Conservation (phyloP, 2,113 vertebrate species). For the Neopipo cinnamomea region DNA sequence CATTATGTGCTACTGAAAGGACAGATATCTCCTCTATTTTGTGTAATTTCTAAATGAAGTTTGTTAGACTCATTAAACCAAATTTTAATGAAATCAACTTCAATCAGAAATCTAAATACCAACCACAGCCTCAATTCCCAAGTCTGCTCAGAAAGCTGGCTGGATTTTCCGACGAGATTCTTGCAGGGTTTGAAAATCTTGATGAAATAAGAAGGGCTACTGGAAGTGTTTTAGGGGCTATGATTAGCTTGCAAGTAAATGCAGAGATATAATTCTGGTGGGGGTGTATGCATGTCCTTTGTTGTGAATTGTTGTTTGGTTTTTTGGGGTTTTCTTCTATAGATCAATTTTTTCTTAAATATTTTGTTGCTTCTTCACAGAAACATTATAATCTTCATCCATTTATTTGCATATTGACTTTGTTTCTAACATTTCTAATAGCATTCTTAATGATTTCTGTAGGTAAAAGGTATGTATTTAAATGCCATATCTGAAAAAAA, state of each 20-base stretch:
- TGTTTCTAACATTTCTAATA: not conserved
- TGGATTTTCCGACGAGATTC: not conserved
- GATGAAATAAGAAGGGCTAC: not conserved
- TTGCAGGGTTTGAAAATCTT: not conserved
- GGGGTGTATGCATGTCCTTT: accelerated
- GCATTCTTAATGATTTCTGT: not conserved
- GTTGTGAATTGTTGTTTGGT: not conserved
- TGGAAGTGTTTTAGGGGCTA: not conserved
- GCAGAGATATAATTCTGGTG: not conserved
- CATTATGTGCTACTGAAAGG: not conserved
- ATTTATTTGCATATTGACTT: not conserved
- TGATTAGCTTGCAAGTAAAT: not conserved
- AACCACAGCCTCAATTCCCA: not conserved
- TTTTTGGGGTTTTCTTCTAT: not conserved
- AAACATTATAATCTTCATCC: not conserved
- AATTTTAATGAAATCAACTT: not conserved
- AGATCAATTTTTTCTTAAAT: not conserved
- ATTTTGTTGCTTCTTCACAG: not conserved
- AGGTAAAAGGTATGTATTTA: not conserved
- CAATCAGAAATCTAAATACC: not conserved
- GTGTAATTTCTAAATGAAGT: not conserved
- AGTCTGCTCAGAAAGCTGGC: not conserved
- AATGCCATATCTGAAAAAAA: not conserved
- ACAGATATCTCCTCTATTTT: not conserved
- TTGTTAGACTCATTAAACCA: not conserved